These are phyloP conservation scores for Pentalonia nigronervosa DNA, from an alignment of 1,140 invertebrate species.

Conservation along the genomic window DNA sequence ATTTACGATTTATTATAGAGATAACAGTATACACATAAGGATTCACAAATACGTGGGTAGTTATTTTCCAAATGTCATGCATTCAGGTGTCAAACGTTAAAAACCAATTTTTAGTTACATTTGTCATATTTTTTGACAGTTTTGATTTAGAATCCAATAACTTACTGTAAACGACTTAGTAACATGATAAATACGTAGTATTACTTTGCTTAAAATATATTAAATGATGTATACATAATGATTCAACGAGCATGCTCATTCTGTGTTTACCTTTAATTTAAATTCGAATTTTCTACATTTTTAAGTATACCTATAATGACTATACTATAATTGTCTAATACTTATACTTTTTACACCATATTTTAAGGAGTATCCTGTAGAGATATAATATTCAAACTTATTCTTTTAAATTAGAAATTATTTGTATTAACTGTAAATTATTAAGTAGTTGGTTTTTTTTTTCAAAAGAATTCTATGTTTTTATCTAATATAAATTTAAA, in stretches of 20 bases:
- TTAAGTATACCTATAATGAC: not conserved
- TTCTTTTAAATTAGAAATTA: too few relatives aligned
- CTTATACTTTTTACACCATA: not conserved
- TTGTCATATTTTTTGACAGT: conserved; percentile 1
- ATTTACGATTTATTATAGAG: too few relatives aligned
- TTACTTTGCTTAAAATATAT: not conserved
- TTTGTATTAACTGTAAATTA: too few relatives aligned
- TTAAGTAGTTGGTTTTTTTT: too few relatives aligned
- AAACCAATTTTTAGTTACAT: not conserved
- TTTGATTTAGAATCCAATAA: conserved; percentile 17
- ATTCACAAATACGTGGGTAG: not conserved
- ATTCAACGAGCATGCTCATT: not conserved
- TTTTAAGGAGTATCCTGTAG: too few relatives aligned
- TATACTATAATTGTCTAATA: not conserved
- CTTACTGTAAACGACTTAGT: not conserved
- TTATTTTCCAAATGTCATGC: not conserved
- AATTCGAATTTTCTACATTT: not conserved
- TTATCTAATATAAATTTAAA: too few relatives aligned
- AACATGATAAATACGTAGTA: not conserved
- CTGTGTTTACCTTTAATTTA: not conserved
- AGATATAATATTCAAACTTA: too few relatives aligned
- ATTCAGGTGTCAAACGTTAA: not conserved
- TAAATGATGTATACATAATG: not conserved
- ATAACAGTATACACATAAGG: not conserved
- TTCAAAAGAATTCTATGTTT: too few relatives aligned